Base-by-base conservation (phyloP, 2,888 invertebrate species). In the Mongoloraphidia duomilia region DNA sequence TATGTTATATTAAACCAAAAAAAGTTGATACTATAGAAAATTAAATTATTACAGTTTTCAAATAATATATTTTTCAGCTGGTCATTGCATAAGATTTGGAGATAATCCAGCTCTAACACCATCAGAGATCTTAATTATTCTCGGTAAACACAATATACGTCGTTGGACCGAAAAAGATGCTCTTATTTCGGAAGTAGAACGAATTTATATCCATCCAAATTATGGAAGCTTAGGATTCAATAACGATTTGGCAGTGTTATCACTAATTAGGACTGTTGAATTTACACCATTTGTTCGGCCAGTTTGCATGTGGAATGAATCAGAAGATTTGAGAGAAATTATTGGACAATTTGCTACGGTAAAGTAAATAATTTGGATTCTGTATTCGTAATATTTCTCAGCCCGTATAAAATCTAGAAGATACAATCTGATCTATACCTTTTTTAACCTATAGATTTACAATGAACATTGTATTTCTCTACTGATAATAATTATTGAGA, bases 141-240 rank as follows among this genome's bases (percentile, higher is more conserved):
- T 47, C 34, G 47, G 47, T 9, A 47, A 47, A 47, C 14, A 47
- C 13, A 47, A 47, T 40, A 14, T 47, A 10, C 33, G 41, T n/a
- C 40, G 41, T 41, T 47, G 47, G 47, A 34, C 14, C 9, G 47
- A 47, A 34, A 12, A 10, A 12, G 41, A 36, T 9, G 33, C 47
- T n/a, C 13, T 40, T 33, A 41, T 40, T 11, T 40, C 34, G 8
- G 47, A 47, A 34, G 41, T 41, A 9, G n/a, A 47, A 14, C 11
- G 14, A 8, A 41, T 47, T 13, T 12, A 14, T 36, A 33, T 47
- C 17, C 47, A 47, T 47, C 47, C 47, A 33, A 14, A 47, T 3
- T 47, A 41, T 34, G 40, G 34, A 34, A 26, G 26, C 6, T 13
- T 33, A 13, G 46, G 37, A 3, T 47, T 41, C 14, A 13, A 41